Evolutionary conservation across 30 jellyfish, hydroid and myxozoan species (phyloP), one percentile per base, ranked within the genome.

Genomic region (Cassiopea xamachana): DNA sequence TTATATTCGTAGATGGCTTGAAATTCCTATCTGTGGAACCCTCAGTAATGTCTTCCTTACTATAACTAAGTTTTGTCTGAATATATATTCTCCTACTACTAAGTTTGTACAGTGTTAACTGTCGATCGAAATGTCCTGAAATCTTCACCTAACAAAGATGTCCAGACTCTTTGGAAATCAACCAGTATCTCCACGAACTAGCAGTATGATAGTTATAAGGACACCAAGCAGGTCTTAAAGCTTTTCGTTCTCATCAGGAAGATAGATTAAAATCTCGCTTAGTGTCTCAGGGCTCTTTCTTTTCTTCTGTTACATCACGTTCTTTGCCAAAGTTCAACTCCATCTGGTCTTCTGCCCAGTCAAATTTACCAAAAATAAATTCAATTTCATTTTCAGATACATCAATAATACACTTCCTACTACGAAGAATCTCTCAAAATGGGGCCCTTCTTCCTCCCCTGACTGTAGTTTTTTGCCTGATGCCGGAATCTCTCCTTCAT

Each of bases 401-500:
- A 60, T 70, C 0, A 84, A 50, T 49, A 84, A 84, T 46, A 67
- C 92, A 16, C 86, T 84, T 69, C 72, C 92, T 58, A 45, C 75
- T 44, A n/a, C 77, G 44, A 84, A 84, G 67, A 84, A 69, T 60
- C 84, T 84, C 39, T 1, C 13, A 7, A 10, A 45, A 58, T 71
- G 83, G 77, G 47, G 60, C 51, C 60, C 70, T 7, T 45, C 86
- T n/a, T 44, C 58, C 14, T 9, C 83, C 45, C 48, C 86, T 69
- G 77, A 71, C 16, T 68, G 76, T 50, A 45, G 73, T 47, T 84
- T 48, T 27, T n/a, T 84, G 84, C 59, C 60, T 67, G 70, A 12
- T 45, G 77, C 84, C 92, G 1, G 92, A 84, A 48, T 44, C 92
- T 1, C 86, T 84, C n/a, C 89, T 80, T n/a, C 83, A 58, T 49